These are phyloP conservation scores for Microhierax caerulescens DNA, from an alignment of 2,797 vertebrate species.

Conservation along the genomic window DNA sequence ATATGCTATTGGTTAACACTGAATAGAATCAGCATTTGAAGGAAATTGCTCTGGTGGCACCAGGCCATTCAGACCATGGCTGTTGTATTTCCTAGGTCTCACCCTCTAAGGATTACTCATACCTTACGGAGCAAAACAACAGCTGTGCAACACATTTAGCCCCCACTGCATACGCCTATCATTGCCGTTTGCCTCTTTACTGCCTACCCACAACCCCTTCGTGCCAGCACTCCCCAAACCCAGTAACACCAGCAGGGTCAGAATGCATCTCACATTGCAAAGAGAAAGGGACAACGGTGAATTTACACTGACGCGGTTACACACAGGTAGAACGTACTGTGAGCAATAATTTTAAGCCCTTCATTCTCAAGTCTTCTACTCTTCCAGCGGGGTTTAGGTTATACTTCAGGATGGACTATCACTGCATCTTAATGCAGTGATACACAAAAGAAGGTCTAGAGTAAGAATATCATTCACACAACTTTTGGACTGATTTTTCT, in stretches of 20 bases:
- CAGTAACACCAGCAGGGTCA: background rate
- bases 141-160: conserved; percentile 39
- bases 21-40: conserved; percentile 16
- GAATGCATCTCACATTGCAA: background rate
- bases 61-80: background rate
- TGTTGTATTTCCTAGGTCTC: conserved; percentile 36
- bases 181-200: background rate
- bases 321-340: background rate
- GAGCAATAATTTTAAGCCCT: background rate
- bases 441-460: background rate
- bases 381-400: background rate
- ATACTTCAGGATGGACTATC: background rate
- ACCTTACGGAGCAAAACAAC: conserved; percentile 15
- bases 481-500: background rate
- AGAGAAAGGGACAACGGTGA: background rate
- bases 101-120: conserved; percentile 4
- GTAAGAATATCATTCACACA: background rate
- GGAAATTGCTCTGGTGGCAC: conserved; percentile 36
- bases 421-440: background rate
- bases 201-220: background rate
- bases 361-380: background rate
- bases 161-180: background rate
- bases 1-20: conserved; percentile 41
- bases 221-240: background rate
- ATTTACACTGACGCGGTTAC: background rate